Base-by-base conservation (phyloP, 2,888 invertebrate genomes). In the Aproaerema taeniolella region DNA sequence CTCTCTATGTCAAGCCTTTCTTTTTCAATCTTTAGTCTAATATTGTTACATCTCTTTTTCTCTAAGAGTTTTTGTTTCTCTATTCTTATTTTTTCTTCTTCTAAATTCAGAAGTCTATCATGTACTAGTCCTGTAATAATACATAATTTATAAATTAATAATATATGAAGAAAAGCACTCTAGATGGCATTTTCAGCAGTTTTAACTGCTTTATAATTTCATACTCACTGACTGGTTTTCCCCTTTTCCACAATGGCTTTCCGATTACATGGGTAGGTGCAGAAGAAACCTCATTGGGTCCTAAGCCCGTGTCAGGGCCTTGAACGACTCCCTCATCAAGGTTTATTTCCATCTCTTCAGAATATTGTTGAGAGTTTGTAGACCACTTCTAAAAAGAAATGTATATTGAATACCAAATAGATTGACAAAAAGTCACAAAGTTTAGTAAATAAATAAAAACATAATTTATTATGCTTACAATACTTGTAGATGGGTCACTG, bases 1-100 rank as follows among this genome's bases (percentile, higher is more conserved):
- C 56, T 68, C 53, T 75, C 74, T 45, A 75, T 61, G 33, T 75
- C 75, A 17, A 75, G 59, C 53, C 67, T 65, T 34, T 75, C 74
- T 49, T 61, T 74, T 46, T 75, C 72, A 36, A 75, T 59, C 58
- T 75, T 75, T 13, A 75, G 58, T 55, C 62, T 67, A 46, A 74
- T 65, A 56, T 75, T 75, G 45, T 75, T 75, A 44, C 72, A 73
- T 38, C 75, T 57, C 46, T 75, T 75, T 42, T 75, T 74, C 46
- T 75, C 75, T 20, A 75, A 51, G 10, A 74, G 58, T 42, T 75
- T 75, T 45, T 75, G 75, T 44, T 75, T 75, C 38, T 75, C 68
- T 35, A 75, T 67, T 58, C 58, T 67, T 50, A 75, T 67, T 53
- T 58, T 69, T 50, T 75, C 75, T 54, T 75, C 75, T 54, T 75